A percentile compares a stretch with the other conserved stretches of the same genome.
These are phyloP conservation scores for Picathartes gymnocephalus DNA, from an alignment of 2,113 vertebrate genomes.

Conservation along the genomic window DNA sequence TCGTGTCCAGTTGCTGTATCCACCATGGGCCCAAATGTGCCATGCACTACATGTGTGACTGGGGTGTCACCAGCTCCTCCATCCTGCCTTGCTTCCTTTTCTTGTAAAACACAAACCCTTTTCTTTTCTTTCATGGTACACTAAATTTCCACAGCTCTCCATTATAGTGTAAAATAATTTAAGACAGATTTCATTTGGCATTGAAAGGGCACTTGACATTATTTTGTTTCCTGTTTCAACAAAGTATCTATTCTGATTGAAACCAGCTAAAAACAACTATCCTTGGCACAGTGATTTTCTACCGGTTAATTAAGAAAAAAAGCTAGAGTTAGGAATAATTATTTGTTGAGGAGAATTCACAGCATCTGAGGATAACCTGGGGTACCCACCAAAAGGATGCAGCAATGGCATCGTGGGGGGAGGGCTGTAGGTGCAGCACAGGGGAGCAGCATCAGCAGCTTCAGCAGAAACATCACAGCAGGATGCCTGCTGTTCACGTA, in stretches of 20 bases:
- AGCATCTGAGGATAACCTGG: not conserved
- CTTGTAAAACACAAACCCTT: not conserved
- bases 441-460: not conserved
- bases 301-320: not conserved
- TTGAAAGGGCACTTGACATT: not conserved
- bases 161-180: not conserved
- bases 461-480: not conserved
- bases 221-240: not conserved
- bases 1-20: not conserved
- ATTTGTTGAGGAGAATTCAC: not conserved
- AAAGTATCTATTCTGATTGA: not conserved
- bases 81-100: accelerated
- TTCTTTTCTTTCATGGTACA: not conserved
- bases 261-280: not conserved
- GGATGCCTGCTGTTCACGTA: accelerated
- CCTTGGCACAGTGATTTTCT: accelerated
- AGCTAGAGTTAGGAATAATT: not conserved
- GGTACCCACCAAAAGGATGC: not conserved
- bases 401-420: accelerated
- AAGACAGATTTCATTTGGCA: not conserved
- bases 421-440: not conserved
- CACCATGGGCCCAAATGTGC: accelerated
- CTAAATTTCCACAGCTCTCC: not conserved
- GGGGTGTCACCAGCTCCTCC: not conserved
- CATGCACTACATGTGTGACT: accelerated